These are phyloP conservation scores for Brevimyrus niger DNA, from an alignment of 2,113 vertebrate genomes.

Conservation along the genomic window DNA sequence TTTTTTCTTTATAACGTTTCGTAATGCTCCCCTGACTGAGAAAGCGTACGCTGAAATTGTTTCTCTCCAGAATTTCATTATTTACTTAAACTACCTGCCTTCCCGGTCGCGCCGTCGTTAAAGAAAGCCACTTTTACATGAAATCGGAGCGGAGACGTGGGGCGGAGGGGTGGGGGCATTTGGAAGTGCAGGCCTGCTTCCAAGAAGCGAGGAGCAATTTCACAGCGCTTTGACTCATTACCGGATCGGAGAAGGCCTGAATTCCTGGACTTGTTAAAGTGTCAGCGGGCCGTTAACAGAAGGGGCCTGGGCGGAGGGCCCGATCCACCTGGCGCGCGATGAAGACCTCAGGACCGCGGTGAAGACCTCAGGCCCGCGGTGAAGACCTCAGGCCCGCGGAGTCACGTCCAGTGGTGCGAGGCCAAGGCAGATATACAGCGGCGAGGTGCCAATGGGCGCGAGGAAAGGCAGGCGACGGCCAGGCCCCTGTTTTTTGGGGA, in stretches of 20 bases:
- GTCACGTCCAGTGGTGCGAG: slow-evolving; percentile 18
- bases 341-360: slow-evolving; percentile 37
- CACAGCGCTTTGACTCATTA: slow-evolving; percentile 32
- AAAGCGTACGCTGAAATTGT: background rate
- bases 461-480: background rate
- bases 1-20: background rate
- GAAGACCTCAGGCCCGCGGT: slow-evolving; percentile 50
- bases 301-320: slow-evolving; percentile 31
- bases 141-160: background rate
- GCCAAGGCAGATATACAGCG: slow-evolving; percentile 45
- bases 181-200: background rate
- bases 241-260: slow-evolving; percentile 22
- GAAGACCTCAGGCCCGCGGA: slow-evolving; percentile 52
- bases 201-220: background rate
- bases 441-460: background rate
- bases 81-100: background rate
- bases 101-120: background rate
- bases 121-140: slow-evolving; percentile 17
- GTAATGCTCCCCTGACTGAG: background rate
- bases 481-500: background rate
- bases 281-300: slow-evolving; percentile 54
- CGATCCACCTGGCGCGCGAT: slow-evolving; percentile 40
- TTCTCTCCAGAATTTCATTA: background rate
- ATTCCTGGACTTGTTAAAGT: slow-evolving; percentile 50
- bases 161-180: background rate